Evolutionary conservation across 2,113 vertebrate genomes (phyloP).

Genomic region (Anseranas semipalmata): DNA sequence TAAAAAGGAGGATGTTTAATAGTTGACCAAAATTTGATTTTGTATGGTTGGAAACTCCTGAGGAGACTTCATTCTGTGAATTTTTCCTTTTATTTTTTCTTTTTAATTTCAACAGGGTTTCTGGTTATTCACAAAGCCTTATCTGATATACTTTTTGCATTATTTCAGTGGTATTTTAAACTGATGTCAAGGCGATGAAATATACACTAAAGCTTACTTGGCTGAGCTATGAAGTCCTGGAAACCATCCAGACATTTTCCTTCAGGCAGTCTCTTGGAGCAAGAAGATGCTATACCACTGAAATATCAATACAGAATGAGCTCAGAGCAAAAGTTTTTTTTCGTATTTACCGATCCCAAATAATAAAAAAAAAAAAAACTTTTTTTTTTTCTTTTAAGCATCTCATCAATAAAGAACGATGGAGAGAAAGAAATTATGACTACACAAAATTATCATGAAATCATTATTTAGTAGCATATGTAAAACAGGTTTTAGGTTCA

Average conservation of each 20-base stretch:
- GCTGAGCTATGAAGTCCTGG: slow-evolving; percentile 50
- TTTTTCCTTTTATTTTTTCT: neutral
- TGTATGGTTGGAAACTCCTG: slow-evolving; percentile 45
- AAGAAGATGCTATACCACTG: neutral
- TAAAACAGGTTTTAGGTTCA: slow-evolving; percentile 8
- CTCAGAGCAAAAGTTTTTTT: slow-evolving; percentile 6
- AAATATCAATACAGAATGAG: neutral
- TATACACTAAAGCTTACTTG: slow-evolving; percentile 59
- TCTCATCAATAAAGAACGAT: neutral
- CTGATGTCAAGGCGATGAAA: slow-evolving; percentile 69
- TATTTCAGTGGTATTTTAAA: slow-evolving; percentile 73
- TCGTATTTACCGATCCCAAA: neutral
- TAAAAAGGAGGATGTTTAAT: neutral
- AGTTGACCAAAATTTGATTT: slow-evolving; percentile 36
- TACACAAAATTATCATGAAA: neutral
- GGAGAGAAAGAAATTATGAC: neutral
- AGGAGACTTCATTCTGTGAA: slow-evolving; percentile 21
- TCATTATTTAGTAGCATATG: neutral
- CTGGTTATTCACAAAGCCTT: slow-evolving; percentile 51
- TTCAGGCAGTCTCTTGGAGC: slow-evolving; percentile 54
- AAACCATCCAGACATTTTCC: slow-evolving; percentile 47
- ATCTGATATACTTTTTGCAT: slow-evolving; percentile 58
- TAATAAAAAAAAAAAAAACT: neutral
- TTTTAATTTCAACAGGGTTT: slow-evolving; percentile 34
- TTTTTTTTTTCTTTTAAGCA: neutral